Evolutionary conservation across 2,888 invertebrate genomes (phyloP).

Genomic region (Brachylomia viminalis): DNA sequence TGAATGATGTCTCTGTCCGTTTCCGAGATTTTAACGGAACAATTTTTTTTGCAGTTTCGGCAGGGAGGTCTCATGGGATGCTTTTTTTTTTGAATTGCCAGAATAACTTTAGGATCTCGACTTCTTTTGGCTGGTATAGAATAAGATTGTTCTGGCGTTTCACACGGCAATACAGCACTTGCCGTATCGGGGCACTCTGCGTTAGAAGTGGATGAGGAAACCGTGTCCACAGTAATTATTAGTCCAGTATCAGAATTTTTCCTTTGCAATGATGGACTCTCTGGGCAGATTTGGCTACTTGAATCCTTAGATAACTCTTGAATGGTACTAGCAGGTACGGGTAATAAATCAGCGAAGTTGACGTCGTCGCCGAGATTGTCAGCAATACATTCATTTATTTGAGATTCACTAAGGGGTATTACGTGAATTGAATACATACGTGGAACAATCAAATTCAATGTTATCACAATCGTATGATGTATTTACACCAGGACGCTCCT

Average conservation of each 20-base stretch:
- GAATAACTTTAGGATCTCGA: constrained; percentile 4
- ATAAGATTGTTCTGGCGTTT: constrained; percentile 8
- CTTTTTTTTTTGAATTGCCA: constrained; percentile 3
- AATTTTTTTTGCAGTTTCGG: constrained; percentile 13
- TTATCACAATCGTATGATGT: constrained; percentile 13
- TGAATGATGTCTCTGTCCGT: constrained; percentile 8
- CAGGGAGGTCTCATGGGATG: constrained; percentile 11
- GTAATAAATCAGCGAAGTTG: too few relatives aligned
- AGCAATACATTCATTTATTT: constrained; percentile 23
- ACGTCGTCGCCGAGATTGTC: constrained; percentile 5
- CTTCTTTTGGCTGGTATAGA: constrained; percentile 17
- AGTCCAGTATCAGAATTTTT: background rate
- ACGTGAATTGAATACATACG: constrained; percentile 9
- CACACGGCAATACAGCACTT: background rate
- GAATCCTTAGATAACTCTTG: constrained; percentile 7
- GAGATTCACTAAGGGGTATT: constrained; percentile 22
- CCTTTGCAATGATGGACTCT: too few relatives aligned
- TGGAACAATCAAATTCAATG: constrained; percentile 12
- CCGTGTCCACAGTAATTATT: background rate
- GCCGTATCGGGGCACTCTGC: background rate
- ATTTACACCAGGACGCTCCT: constrained; percentile 8
- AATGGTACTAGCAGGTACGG: constrained; percentile 1
- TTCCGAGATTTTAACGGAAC: constrained; percentile 5
- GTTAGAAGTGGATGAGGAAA: background rate
- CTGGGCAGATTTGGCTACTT: too few relatives aligned